These are phyloP conservation scores for Ophraella communa DNA, from an alignment of 2,888 invertebrate genomes.

Conservation along the genomic window DNA sequence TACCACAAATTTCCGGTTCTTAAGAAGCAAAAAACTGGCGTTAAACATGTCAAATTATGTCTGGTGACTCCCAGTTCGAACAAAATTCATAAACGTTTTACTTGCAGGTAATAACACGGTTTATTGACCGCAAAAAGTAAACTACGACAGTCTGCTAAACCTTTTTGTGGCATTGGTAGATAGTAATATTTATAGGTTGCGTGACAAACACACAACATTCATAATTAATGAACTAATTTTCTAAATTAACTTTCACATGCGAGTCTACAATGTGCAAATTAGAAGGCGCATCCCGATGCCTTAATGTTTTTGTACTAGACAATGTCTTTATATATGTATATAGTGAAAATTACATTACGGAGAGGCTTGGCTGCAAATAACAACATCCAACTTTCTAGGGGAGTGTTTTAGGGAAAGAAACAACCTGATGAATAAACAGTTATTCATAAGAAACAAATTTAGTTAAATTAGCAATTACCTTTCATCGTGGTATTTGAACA, in stretches of 20 bases:
- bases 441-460: neutral
- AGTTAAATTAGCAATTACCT: no score
- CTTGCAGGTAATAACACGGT: no score
- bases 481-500: no score
- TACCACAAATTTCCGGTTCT: no score
- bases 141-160: neutral
- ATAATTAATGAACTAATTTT: slow-evolving; percentile 16
- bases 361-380: neutral
- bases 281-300: neutral
- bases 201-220: slow-evolving; percentile 8
- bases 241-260: slow-evolving; percentile 8
- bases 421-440: neutral
- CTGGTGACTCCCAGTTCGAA: no score
- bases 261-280: neutral
- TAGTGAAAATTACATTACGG: neutral
- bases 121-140: no score
- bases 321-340: neutral
- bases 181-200: neutral
- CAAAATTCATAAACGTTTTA: no score
- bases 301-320: neutral
- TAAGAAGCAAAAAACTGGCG: no score
- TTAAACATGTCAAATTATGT: no score
- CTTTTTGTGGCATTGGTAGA: neutral
- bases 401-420: neutral
- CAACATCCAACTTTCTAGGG: neutral